Base-by-base conservation (phyloP, 1,140 invertebrate species). In the Chelonus insularis region DNA sequence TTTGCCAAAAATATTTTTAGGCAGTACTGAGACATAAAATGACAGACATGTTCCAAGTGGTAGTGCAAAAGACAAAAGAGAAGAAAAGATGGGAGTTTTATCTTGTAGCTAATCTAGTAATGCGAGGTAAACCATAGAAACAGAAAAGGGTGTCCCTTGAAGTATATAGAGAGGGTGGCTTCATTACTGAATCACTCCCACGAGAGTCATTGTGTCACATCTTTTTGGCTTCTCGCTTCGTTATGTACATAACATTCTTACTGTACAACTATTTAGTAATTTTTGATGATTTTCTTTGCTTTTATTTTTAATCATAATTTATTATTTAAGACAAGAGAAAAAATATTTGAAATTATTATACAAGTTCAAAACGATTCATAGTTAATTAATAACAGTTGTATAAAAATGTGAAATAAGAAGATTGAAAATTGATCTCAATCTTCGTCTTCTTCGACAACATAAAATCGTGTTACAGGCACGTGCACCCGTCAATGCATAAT, bases 161-260 rank as follows among this genome's bases (percentile, higher is more conserved):
- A 52, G 45, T 32, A 45, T 47, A 45, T 43, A 43, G 25, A 43
- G 39, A 60, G 65, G 62, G 69, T 69, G 68, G 65, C 68, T 74
- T 76, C 72, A 76, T 76, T 75, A 75, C 67, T 62, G 71, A 75
- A 73, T 72, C 68, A 72, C 72, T 69, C 73, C 70, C 70, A 14
- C n/a, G 73, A 68, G 74, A 74, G 66, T 71, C 69, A 59, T 74
- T 64, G 45, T 62, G 68, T 69, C 68, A 59, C 68, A 68, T 70
- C 66, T 74, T 68, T 65, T 65, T 61, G 57, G 63, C 57, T 67
- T 67, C 67, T 60, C 57, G 60, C 62, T 68, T 47, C 66, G 60
- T 70, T 70, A 68, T 63, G 62, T 48, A 52, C 63, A 39, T 62
- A 59, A 62, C 57, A 41, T 64, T 18, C 36, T 18, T 20, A 25